Base-by-base conservation (phyloP, 2,797 vertebrate species). In the Brachyrhaphis roseni region DNA sequence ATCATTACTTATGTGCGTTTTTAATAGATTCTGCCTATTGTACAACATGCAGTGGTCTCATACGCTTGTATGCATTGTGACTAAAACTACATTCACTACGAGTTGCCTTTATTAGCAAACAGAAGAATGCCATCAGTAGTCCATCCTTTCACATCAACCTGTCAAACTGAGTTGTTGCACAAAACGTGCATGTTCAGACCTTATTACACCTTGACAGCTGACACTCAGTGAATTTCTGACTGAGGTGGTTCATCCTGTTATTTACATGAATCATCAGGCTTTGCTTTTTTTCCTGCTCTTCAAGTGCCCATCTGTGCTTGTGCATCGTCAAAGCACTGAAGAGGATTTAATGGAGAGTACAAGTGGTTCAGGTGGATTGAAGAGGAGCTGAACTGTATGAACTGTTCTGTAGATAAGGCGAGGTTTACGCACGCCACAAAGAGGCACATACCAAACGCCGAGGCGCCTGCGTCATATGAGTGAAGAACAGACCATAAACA, bases 261-360 rank as follows among this genome's bases (percentile, higher is more conserved):
- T 88, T 85, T 87, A 59, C 68, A 81, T 86, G 84, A 90, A 72
- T 92, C 83, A 89, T 86, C 76, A 75, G 72, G 41, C 74, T 84
- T 80, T 0, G 4, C 5, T 49, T 77, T 75, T 62, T 74, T 62
- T 41, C 20, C 20, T 45, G 6, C 51, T 70, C 47, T 82, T 87
- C 71, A 78, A 89, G 83, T 82, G 57, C 76, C 80, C 81, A 87
- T 88, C 78, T 89, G 88, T 82, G 78, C 72, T 77, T 39, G 18
- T 79, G 80, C 46, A 62, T 75, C 73, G 77, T 88, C 49, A 43
- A 68, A 73, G 66, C 66, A 74, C 77, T 71, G 78, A 88, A 86
- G 80, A 75, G 81, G 73, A 76, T 89, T 84, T 79, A 84, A 86
- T 72, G 74, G 45, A 84, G 71, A 76, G 82, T 7, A 76, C 64